phyloP scores from a whole-genome alignment of 2,113 vertebrate genomes.

The Neofelis nebulosa region DNA sequence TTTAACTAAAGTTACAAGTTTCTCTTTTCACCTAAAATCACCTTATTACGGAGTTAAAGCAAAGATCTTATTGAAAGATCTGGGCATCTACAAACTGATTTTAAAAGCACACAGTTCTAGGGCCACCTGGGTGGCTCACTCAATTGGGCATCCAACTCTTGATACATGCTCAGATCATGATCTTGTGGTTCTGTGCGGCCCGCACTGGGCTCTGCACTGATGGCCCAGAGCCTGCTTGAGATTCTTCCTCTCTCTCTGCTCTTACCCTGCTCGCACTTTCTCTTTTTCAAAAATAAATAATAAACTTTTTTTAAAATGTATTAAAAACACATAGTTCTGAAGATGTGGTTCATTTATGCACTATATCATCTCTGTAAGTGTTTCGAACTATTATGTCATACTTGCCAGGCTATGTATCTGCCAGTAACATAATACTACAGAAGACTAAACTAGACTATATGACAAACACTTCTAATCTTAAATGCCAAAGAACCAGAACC shows the following conservation, averaged over 20 bases:
- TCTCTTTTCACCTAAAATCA: background rate
- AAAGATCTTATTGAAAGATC: background rate
- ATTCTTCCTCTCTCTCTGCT: background rate
- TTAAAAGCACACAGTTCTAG: background rate
- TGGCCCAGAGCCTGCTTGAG: background rate
- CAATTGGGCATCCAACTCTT: background rate
- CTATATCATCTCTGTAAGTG: background rate
- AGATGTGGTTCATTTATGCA: background rate
- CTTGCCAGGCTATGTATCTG: conserved; percentile 8
- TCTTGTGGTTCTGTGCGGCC: background rate
- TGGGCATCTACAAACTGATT: background rate
- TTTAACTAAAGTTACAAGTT: background rate
- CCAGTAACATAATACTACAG: background rate
- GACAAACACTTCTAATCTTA: background rate
- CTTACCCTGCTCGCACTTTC: background rate
- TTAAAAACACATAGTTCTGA: background rate
- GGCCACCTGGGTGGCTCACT: background rate
- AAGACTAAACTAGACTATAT: background rate
- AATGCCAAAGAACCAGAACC: background rate
- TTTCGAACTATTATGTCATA: background rate
- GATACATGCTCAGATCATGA: background rate
- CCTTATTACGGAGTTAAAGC: background rate
- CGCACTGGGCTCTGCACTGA: background rate
- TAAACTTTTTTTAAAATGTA: too few relatives aligned
- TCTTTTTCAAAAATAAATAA: too few relatives aligned